Conservation (phyloP, 37 sponge, comb jelly and placozoan species). For the Axinella damicornis region DNA sequence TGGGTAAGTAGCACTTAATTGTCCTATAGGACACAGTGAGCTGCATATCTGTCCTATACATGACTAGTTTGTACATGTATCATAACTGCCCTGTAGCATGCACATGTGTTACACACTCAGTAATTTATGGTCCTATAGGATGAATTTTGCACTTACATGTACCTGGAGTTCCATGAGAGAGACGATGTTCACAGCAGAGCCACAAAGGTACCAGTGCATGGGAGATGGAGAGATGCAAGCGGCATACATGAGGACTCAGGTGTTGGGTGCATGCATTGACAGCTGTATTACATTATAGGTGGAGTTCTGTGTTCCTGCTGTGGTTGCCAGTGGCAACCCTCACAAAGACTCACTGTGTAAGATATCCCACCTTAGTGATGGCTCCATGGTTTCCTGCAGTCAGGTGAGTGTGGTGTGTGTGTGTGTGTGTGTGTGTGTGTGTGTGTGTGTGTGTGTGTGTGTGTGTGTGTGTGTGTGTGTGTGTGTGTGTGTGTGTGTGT, state of each 20-base stretch:
- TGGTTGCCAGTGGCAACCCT: conserved; percentile 30
- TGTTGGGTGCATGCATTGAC: neutral
- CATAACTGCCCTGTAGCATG: too few relatives aligned
- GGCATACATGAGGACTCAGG: neutral
- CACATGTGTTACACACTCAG: too few relatives aligned
- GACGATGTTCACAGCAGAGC: conserved; percentile 61
- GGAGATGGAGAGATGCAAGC: too few relatives aligned
- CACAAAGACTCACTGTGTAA: conserved; percentile 70
- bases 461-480: conserved; percentile 51
- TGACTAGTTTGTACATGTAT: too few relatives aligned
- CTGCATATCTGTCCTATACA: too few relatives aligned
- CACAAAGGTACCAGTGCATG: conserved; percentile 52
- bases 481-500: conserved; percentile 42
- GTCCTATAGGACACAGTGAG: too few relatives aligned
- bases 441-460: conserved; percentile 51
- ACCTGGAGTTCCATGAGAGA: conserved; percentile 82
- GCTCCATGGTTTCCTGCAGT: conserved; percentile 76
- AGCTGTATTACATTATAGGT: conserved; percentile 27
- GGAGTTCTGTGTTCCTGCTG: conserved; percentile 59
- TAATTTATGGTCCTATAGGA: conserved; percentile 46
- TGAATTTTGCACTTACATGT: conserved; percentile 90
- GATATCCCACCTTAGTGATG: conserved; percentile 52
- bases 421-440: conserved; percentile 45
- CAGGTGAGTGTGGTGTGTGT: conserved; percentile 59
- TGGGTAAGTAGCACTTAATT: conserved; percentile 88